Base-by-base conservation (phyloP, 2,797 vertebrate species). In the Etheostoma perlongum region DNA sequence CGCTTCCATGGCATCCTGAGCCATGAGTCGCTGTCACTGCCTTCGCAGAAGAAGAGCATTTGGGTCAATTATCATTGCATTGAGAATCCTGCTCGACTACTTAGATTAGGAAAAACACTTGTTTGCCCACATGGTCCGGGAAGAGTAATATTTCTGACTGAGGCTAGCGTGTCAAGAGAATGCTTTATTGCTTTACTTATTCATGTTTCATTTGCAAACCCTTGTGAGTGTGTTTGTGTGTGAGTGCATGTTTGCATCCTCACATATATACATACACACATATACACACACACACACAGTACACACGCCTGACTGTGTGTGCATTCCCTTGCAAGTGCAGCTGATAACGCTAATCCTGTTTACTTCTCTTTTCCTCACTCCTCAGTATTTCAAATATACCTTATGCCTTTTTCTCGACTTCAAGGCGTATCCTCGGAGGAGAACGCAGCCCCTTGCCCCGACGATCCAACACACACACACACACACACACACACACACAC, bases 291-390 rank as follows among this genome's bases (percentile, higher is more conserved):
- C 30, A 30, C 30, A 30, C 27, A 27, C 27, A 36, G 33, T 3
- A 40, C 10, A 1, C 36, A 66, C 16, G 67, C 19, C 5, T 75
- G 72, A 68, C 13, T 72, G 72, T 67, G 88, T 57, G 74, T 47
- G 83, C 79, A 51, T 82, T 88, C 84, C 74, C 85, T 85, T 74
- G 70, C 88, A 77, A 85, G 88, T 66, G 81, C 76, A 67, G 79
- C 85, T 69, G 93, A 95, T 95, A 94, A 89, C 78, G 25, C 86
- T 94, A 94, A 95, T 95, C 93, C 94, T 93, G 92, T 96, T 95
- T 93, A 91, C 92, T 92, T 84, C 79, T 77, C 89, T 85, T 70
- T 62, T 67, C 81, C 79, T 71, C 78, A 61, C 78, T 69, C 61
- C 84, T 78, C 86, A 61, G 51, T 82, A 66, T 86, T 86, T 87